Base-by-base conservation (phyloP, 2,113 vertebrate species). In the Glaucidium brasilianum region DNA sequence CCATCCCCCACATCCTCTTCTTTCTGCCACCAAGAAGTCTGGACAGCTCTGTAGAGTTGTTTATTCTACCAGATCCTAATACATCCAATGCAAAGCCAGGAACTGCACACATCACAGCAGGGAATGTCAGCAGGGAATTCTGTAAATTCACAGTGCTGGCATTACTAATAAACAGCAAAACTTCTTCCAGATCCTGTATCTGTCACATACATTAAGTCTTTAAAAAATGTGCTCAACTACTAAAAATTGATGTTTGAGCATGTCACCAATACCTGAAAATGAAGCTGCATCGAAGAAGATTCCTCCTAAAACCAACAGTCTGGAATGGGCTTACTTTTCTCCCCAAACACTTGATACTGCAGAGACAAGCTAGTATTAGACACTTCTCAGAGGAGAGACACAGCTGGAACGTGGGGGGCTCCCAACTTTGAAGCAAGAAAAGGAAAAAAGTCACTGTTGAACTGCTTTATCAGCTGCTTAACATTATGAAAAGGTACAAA, bases 271-370 rank as follows among this genome's bases (percentile, higher is more conserved):
- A 16, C 23, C 35, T 92, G 35, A 85, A 90, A 93, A 84, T 11
- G 32, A 69, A 6, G 26, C 32, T 62, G 18, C 64, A 78, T 84
- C 60, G 2, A 2, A 49, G 22, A 80, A 78, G 32, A 69, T 47
- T 50, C 59, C 59, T 88, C 23, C 11, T 7, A 73, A 53, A 11
- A 74, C 18, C 45, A 63, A n/a, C 16, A 56, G 21, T 29, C 20
- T 39, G 41, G 27, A 81, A 84, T 26, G 8, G n/a, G 52, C 22
- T 74, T 64, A 34, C 11, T 84, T 85, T 56, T 22, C 26, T 17
- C 32, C 2, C 0, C 15, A 52, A 58, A 47, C 1, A 0, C 53
- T 67, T 49, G 19, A 63, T 49, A 19, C 23, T 35, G 41, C 21
- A 75, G 43, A 67, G 41, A 53, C 6, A 74, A 32, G 11, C 35